Evolutionary conservation across 2,113 vertebrate species (phyloP), one percentile per base, ranked within the genome.

Genomic region (Camelus dromedarius): DNA sequence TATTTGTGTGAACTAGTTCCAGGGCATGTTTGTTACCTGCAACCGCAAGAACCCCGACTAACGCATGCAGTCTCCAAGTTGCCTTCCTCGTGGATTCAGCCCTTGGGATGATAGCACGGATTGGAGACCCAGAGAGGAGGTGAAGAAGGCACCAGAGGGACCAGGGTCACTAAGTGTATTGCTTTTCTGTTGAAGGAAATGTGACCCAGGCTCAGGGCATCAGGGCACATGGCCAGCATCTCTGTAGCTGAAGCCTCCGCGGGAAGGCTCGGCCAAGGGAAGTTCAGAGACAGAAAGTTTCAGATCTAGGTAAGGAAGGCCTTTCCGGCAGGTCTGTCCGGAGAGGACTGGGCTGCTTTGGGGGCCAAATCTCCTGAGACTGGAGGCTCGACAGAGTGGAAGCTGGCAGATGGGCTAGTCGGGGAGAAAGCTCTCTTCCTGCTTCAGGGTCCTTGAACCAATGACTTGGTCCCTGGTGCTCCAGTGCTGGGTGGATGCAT

Each of bases 231-330:
- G 67, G 58, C 48, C 30, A 22, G 30, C 6, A 30, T 30, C 13
- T 48, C 79, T 30, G 48, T 38, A 5, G 50, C 38, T 70, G 72
- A 84, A 54, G 81, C 3, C 52, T 22, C 62, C 0, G 5, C 52
- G 88, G n/a, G 46, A 35, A 28, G 38, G 11, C 10, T n/a, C 0
- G 0, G 56, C 20, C 24, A 0, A 46, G 62, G n/a, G 2, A 48
- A n/a, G 15, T 19, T 62, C 72, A 60, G 62, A 67, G n/a, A 80
- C 38, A 42, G 48, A 62, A 20, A n/a, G 46, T 30, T 64, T 24
- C 11, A 42, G n/a, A 3, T n/a, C 50, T 35, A 18, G 3, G 1
- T 15, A 42, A 42, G 38, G 38, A 42, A 42, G 38, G 38, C 38
- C 38, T 42, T 42, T 42, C 38, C 38, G 38, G 38, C 4, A 13